Evolutionary conservation across 1,140 invertebrate genomes (phyloP).

Genomic region (Apis laboriosa): DNA sequence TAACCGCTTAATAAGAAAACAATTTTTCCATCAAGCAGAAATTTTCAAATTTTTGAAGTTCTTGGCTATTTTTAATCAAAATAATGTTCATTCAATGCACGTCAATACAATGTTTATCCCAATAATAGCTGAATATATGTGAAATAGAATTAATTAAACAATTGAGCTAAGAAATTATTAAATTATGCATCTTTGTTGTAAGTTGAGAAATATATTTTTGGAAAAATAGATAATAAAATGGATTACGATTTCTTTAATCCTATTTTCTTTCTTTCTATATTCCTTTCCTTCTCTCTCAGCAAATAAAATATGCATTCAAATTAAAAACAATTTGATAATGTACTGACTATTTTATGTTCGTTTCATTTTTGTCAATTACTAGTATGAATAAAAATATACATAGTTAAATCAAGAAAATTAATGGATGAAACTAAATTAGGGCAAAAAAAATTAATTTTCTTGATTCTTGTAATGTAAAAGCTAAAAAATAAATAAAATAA

Average conservation of each 20-base stretch:
- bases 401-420: slow-evolving; percentile 20
- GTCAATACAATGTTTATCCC: not conserved
- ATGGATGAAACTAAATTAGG: not conserved
- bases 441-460: not conserved
- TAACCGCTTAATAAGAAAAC: too few species aligned
- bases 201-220: not conserved
- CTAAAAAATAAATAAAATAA: not conserved
- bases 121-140: not conserved
- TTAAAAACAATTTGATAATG: slow-evolving; percentile 17
- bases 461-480: not conserved
- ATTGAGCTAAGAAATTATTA: slow-evolving; percentile 4
- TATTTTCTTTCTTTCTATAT: not conserved
- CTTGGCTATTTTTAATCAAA: not conserved
- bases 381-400: slow-evolving; percentile 4
- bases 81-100: not conserved
- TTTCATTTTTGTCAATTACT: not conserved
- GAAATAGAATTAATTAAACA: not conserved
- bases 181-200: slow-evolving; percentile 7
- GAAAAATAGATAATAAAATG: not conserved
- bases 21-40: not conserved
- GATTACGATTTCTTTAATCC: not conserved
- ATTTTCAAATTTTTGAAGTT: too few species aligned
- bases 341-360: not conserved
- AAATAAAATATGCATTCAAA: not conserved
- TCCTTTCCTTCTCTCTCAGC: too few species aligned